Evolutionary conservation across 2,797 vertebrate genomes (phyloP).

Genomic region (Cephalopachus bancanus): DNA sequence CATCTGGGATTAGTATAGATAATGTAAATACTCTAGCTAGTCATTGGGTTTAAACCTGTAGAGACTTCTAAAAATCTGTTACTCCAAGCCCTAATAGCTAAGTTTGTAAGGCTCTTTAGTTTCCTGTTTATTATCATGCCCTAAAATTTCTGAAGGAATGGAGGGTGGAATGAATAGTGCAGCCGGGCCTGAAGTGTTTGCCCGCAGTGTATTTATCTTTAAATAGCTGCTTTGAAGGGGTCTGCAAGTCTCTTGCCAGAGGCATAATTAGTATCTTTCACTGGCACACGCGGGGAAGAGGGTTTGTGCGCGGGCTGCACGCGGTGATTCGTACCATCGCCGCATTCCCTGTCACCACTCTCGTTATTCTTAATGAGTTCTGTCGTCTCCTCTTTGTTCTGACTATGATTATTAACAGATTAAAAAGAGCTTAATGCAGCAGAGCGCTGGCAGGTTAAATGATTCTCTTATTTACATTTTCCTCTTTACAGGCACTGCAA

Average conservation of each 20-base stretch:
- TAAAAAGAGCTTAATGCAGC: conserved; percentile 75
- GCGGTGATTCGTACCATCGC: not conserved
- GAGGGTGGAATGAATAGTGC: not conserved
- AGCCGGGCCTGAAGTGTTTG: conserved; percentile 73
- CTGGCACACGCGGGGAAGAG: fast-evolving
- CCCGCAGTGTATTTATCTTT: conserved; percentile 81
- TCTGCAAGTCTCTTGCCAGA: conserved; percentile 75
- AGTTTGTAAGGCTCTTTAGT: conserved; percentile 36
- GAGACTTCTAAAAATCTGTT: conserved; percentile 50
- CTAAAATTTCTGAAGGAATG: conserved; percentile 76
- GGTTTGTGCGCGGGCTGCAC: fast-evolving
- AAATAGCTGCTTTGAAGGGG: conserved; percentile 82
- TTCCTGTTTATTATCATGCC: conserved; percentile 62
- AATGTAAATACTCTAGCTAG: conserved; percentile 20
- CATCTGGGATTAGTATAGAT: not conserved
- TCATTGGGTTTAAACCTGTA: conserved; percentile 65
- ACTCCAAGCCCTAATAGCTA: conserved; percentile 27
- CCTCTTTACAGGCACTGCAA: conserved; percentile 56
- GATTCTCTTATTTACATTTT: conserved; percentile 77
- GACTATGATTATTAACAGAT: conserved; percentile 82
- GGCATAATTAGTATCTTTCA: conserved; percentile 84
- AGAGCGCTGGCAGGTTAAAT: conserved; percentile 73
- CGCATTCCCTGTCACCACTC: conserved; percentile 72
- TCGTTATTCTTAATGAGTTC: conserved; percentile 80
- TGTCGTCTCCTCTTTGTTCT: conserved; percentile 78